Conservation (phyloP, 53 echinoderm and acorn worm genomes). For the Pentamera pediparva region DNA sequence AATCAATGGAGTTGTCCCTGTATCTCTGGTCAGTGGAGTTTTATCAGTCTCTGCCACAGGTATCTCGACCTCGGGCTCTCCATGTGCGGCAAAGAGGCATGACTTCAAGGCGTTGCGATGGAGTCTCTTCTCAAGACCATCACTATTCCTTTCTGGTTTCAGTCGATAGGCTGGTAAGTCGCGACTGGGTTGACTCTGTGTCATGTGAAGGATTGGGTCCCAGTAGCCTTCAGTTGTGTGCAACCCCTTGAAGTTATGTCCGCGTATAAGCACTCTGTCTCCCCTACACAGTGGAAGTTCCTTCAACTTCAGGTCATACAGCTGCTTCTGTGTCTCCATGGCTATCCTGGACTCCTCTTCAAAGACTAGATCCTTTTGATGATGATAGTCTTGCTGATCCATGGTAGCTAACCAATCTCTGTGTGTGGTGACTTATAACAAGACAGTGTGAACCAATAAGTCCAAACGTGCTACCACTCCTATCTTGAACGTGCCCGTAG, state of each 20-base stretch:
- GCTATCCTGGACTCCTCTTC: background rate
- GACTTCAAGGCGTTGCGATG: background rate
- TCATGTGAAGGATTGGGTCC: background rate
- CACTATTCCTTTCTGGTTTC: background rate
- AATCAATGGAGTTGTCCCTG: no score
- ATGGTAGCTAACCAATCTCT: no score
- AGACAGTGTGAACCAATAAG: no score
- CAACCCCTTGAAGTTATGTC: background rate
- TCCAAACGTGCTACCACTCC: no score
- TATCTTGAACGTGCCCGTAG: no score
- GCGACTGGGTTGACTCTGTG: background rate
- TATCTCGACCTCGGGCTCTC: no score
- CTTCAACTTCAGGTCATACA: background rate
- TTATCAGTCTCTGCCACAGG: no score
- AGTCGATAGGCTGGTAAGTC: background rate
- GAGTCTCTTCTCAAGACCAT: background rate
- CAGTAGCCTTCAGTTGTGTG: background rate
- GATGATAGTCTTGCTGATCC: background rate
- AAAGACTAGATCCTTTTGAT: background rate
- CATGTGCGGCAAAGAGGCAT: no score
- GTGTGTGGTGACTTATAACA: no score
- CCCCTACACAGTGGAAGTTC: background rate
- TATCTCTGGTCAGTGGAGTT: no score
- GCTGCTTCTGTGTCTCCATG: background rate
- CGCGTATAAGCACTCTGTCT: background rate